Conservation (phyloP, 1,140 invertebrate species). For the Zaprionus capensis region DNA sequence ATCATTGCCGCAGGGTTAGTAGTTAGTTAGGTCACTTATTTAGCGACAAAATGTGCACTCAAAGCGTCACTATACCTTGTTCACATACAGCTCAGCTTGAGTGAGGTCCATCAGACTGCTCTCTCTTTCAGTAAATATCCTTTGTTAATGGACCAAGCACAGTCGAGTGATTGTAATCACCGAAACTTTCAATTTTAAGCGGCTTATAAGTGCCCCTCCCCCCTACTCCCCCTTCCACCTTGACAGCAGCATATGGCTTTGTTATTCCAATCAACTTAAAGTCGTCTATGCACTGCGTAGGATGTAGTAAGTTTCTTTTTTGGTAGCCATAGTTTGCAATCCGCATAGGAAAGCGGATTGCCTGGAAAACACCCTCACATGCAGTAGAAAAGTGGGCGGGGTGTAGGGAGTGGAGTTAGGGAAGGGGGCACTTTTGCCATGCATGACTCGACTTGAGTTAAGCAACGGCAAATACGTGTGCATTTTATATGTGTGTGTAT, state of each 20-base stretch:
- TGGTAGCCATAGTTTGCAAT: slow-evolving; percentile 38
- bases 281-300: slow-evolving; percentile 16
- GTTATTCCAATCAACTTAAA: slow-evolving; percentile 12
- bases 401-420: background rate
- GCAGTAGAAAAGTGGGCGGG: slow-evolving; percentile 31
- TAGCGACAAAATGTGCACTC: background rate
- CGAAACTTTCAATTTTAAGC: slow-evolving; percentile 74
- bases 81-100: background rate
- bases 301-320: background rate
- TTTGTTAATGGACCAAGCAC: slow-evolving; percentile 57
- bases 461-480: slow-evolving; percentile 13
- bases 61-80: background rate
- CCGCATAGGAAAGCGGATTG: slow-evolving; percentile 57
- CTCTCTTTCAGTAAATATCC: slow-evolving; percentile 31
- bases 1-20: too few relatives aligned
- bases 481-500: background rate
- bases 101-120: too few relatives aligned
- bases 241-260: background rate
- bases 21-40: background rate
- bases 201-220: slow-evolving; percentile 50
- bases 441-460: slow-evolving; percentile 52
- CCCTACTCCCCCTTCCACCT: background rate
- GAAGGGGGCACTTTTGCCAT: slow-evolving; percentile 18
- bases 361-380: slow-evolving; percentile 28
- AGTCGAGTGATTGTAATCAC: slow-evolving; percentile 63